Conservation (phyloP, 2,797 vertebrate genomes). For the Phoxinus dragarum region DNA sequence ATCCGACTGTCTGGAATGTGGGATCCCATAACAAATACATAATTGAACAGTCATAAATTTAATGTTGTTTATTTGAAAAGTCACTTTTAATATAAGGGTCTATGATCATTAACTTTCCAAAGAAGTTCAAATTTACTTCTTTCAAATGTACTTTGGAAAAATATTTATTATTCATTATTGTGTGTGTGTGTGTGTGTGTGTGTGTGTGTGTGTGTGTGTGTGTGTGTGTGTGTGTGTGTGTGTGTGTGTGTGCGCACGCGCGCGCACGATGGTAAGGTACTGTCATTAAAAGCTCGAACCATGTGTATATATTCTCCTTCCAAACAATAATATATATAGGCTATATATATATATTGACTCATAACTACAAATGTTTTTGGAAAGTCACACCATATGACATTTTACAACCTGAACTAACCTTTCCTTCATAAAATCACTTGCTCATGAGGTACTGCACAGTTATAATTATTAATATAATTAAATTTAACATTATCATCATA, state of each 20-base stretch:
- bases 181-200: no score
- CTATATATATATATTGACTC: no score
- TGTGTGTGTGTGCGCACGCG: no score
- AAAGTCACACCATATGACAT: not conserved
- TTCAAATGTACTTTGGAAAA: no score
- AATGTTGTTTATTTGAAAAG: not conserved
- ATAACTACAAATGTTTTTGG: not conserved
- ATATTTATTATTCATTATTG: no score
- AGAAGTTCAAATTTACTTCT: not conserved
- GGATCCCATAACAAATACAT: constrained; percentile 3
- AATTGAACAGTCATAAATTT: constrained; percentile 7
- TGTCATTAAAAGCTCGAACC: no score
- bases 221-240: no score
- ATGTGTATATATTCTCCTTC: no score
- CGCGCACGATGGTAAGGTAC: no score
- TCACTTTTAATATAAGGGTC: constrained; percentile 2
- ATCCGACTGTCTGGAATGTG: constrained; percentile 27
- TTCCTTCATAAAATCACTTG: not conserved
- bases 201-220: no score
- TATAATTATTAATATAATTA: not conserved
- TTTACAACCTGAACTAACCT: not conserved
- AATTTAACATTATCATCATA: not conserved
- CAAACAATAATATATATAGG: no score
- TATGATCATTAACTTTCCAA: not conserved
- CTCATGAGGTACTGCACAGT: not conserved